These are phyloP conservation scores for Pammene fasciana DNA, from an alignment of 2,888 invertebrate genomes.

Conservation along the genomic window DNA sequence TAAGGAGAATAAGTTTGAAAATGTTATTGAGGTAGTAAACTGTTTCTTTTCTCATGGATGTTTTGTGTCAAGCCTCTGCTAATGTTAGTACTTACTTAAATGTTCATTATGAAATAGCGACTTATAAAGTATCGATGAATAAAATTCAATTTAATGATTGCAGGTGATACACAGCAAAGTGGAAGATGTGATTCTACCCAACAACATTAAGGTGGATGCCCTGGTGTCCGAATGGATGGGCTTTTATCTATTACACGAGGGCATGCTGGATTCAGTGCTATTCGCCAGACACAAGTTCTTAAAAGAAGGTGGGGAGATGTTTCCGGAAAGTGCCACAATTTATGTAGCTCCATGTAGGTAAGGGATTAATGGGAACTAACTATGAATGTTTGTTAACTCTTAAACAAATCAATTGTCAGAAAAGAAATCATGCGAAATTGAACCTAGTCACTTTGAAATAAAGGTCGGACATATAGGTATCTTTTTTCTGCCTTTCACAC, in stretches of 20 bases:
- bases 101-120: no score
- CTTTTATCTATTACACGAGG: constrained; percentile 96
- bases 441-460: no score
- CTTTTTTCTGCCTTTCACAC: no score
- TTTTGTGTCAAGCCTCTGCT: no score
- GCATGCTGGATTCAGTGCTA: constrained; percentile 96
- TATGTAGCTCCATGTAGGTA: constrained; percentile 86
- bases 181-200: constrained; percentile 88
- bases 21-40: constrained; percentile 84
- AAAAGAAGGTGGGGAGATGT: constrained; percentile 87
- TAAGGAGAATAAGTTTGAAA: constrained; percentile 87
- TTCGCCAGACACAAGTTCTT: constrained; percentile 91
- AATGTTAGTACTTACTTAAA: no score
- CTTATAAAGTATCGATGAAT: no score
- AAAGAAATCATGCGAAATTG: no score
- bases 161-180: constrained; percentile 89
- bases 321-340: constrained; percentile 87
- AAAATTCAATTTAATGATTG: constrained; percentile 32
- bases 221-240: constrained; percentile 99
- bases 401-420: no score
- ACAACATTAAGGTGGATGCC: constrained; percentile 89
- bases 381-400: no score
- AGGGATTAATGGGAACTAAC: no score
- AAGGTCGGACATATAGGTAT: no score
- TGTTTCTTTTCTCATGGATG: background rate